These are phyloP conservation scores for Apteryx mantelli DNA, from an alignment of 2,113 vertebrate species.

Conservation along the genomic window DNA sequence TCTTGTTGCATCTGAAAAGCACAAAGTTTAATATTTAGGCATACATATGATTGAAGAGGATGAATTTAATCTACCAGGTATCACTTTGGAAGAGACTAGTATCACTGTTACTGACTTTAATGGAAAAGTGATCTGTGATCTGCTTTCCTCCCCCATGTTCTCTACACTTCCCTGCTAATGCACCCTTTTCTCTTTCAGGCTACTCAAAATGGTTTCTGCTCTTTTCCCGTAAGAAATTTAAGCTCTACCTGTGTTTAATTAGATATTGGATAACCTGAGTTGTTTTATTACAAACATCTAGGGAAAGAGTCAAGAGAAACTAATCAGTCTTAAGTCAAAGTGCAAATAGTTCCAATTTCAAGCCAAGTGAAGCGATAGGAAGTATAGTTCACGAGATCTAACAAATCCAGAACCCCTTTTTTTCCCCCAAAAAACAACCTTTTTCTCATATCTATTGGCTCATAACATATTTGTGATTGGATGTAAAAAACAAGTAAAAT, in stretches of 20 bases:
- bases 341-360: slow-evolving; percentile 27
- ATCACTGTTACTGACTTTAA: neutral
- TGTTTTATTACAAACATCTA: slow-evolving; percentile 54
- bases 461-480: neutral
- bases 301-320: slow-evolving; percentile 54
- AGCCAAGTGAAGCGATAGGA: slow-evolving; percentile 29
- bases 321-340: slow-evolving; percentile 52
- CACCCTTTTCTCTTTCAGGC: neutral
- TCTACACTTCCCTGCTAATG: neutral
- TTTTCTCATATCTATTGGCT: neutral
- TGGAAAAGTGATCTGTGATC: neutral
- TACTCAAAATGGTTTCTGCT: slow-evolving; percentile 38
- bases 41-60: neutral
- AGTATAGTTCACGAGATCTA: neutral
- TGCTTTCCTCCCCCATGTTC: neutral
- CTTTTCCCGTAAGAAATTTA: neutral
- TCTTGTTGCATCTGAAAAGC: neutral
- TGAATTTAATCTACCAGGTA: neutral
- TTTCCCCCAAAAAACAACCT: neutral
- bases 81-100: neutral
- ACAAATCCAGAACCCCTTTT: neutral
- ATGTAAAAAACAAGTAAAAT: neutral
- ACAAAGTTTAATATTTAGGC: neutral
- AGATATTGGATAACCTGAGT: slow-evolving; percentile 61
- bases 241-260: slow-evolving; percentile 63